Evolutionary conservation across 2,113 vertebrate genomes (phyloP).

Genomic region (Macrotus californicus): DNA sequence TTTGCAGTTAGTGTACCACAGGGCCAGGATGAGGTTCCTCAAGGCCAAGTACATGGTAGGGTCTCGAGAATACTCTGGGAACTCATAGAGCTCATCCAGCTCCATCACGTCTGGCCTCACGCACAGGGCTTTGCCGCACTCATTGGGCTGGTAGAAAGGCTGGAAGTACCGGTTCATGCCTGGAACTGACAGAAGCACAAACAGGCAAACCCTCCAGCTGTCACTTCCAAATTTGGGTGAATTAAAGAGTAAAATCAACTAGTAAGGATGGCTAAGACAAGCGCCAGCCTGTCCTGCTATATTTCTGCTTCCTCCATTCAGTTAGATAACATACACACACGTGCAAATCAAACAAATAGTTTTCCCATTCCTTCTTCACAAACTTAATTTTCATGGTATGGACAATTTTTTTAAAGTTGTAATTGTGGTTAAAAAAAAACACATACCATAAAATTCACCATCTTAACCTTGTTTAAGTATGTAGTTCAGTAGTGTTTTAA

Average conservation of each 20-base stretch:
- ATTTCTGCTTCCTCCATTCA: background rate
- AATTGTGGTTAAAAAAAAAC: background rate
- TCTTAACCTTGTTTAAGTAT: background rate
- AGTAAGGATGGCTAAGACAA: background rate
- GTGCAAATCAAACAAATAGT: background rate
- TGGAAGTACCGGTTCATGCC: constrained; percentile 95
- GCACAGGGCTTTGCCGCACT: constrained; percentile 97
- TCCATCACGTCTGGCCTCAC: constrained; percentile 99
- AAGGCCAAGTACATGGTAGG: constrained; percentile 98
- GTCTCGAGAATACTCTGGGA: constrained; percentile 96
- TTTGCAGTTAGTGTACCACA: constrained; percentile 94
- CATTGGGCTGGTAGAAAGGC: constrained; percentile 98
- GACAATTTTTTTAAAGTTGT: background rate
- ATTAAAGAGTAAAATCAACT: background rate
- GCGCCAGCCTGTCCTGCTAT: rapidly evolving
- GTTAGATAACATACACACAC: background rate
- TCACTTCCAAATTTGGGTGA: background rate
- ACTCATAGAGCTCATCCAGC: constrained; percentile 97
- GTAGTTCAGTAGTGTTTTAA: background rate
- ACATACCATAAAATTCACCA: background rate
- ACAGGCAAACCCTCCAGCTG: background rate
- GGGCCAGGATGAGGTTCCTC: constrained; percentile 94
- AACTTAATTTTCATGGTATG: background rate
- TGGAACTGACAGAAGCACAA: constrained; percentile 79
- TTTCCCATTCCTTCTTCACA: background rate